Evolutionary conservation across 2,888 invertebrate genomes (phyloP).

Genomic region (Agelastica alni): DNA sequence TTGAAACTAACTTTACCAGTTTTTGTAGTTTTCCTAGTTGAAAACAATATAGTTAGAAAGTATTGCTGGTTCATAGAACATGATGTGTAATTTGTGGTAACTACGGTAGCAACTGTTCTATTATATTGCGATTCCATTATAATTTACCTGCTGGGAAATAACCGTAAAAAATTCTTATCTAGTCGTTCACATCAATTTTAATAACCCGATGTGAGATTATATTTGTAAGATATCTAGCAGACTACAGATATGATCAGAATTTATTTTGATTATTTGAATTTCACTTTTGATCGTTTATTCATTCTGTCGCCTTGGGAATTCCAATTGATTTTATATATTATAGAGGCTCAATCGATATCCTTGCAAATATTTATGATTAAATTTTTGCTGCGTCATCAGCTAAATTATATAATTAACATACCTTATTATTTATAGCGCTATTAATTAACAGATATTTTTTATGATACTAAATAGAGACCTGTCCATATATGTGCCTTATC

Average conservation of each 20-base stretch:
- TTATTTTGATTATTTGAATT: background rate
- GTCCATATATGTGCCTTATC: too few species aligned
- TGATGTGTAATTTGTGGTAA: background rate
- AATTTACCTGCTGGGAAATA: slow-evolving; percentile 23
- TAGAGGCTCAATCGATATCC: too few species aligned
- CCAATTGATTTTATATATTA: too few species aligned
- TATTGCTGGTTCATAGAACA: slow-evolving; percentile 8
- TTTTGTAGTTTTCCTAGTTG: slow-evolving; percentile 10
- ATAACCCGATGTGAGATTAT: background rate
- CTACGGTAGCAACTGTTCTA: slow-evolving; percentile 16
- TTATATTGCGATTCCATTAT: slow-evolving; percentile 23
- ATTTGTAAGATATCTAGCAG: too few species aligned
- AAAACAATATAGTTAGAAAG: slow-evolving; percentile 18
- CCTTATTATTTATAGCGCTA: too few species aligned
- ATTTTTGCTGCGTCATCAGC: too few species aligned
- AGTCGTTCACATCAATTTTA: slow-evolving; percentile 21
- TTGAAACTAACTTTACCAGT: background rate
- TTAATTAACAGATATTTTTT: too few species aligned
- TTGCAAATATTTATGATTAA: too few species aligned
- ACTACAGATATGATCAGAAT: background rate
- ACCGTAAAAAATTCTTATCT: slow-evolving; percentile 31
- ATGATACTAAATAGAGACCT: too few species aligned
- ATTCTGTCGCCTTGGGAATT: too few species aligned
- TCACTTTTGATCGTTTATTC: too few species aligned
- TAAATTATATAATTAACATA: too few species aligned